A percentile compares a stretch with the other conserved stretches of the same genome.
phyloP scores from a whole-genome alignment of 1,140 invertebrate genomes.

The Chironomus striatipennis region DNA sequence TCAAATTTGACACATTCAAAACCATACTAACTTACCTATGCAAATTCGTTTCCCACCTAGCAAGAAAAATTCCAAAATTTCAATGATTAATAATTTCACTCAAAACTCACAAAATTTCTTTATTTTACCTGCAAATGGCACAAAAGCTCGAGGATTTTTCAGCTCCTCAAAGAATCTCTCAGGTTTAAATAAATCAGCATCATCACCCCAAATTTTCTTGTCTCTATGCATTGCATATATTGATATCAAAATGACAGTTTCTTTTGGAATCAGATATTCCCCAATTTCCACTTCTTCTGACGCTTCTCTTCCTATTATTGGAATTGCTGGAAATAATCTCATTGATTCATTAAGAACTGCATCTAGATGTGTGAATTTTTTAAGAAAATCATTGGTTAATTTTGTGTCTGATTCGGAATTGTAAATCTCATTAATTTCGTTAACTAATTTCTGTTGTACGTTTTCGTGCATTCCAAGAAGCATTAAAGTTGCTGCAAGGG shows the following conservation, averaged over 20 bases:
- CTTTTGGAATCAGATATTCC: background rate
- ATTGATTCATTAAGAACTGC: slow-evolving; percentile 29
- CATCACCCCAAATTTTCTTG: too few relatives aligned
- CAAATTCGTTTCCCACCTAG: too few relatives aligned
- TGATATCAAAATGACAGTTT: background rate
- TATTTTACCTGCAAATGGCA: too few relatives aligned
- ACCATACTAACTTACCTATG: too few relatives aligned
- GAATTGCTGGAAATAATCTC: slow-evolving; percentile 28
- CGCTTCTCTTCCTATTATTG: slow-evolving; percentile 24
- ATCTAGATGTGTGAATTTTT: slow-evolving; percentile 28
- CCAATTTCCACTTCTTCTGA: slow-evolving; percentile 25
- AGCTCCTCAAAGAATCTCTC: too few relatives aligned
- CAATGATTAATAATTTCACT: too few relatives aligned
- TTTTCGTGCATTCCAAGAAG: slow-evolving; percentile 52
- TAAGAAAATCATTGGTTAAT: too few relatives aligned
- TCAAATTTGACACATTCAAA: too few relatives aligned
- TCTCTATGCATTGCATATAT: background rate
- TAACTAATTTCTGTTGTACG: slow-evolving; percentile 44
- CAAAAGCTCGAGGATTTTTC: too few relatives aligned
- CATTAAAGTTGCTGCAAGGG: slow-evolving; percentile 50
- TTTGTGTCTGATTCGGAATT: slow-evolving; percentile 16
- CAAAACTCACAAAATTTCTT: too few relatives aligned
- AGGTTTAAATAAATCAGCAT: too few relatives aligned
- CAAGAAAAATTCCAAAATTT: too few relatives aligned
- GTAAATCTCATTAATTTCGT: slow-evolving; percentile 30